A percentile compares a stretch with the other conserved stretches of the same genome.
These are phyloP conservation scores for Neodiprion virginianus DNA, from an alignment of 1,140 invertebrate genomes.

Conservation along the genomic window DNA sequence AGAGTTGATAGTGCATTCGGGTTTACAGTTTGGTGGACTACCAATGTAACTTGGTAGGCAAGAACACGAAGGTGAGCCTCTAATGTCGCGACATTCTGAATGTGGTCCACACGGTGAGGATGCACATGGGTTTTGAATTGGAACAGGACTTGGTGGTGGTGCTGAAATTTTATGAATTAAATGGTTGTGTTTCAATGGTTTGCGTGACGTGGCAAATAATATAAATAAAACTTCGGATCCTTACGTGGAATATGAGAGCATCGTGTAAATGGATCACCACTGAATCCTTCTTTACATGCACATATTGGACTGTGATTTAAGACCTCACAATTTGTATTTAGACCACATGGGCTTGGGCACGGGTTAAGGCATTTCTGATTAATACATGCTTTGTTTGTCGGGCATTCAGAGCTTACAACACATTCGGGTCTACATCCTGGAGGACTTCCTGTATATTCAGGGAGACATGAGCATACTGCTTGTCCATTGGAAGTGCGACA, in stretches of 20 bases:
- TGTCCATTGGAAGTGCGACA: slow-evolving; percentile 59
- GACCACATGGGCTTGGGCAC: slow-evolving; percentile 61
- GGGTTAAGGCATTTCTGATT: slow-evolving; percentile 65
- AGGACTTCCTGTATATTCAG: slow-evolving; percentile 67
- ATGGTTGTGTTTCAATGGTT: not conserved
- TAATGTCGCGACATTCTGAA: slow-evolving; percentile 59
- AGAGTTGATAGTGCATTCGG: slow-evolving; percentile 76
- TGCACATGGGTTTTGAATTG: slow-evolving; percentile 61
- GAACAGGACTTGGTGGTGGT: slow-evolving; percentile 39
- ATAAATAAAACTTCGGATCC: slow-evolving; percentile 23
- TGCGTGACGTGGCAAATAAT: slow-evolving; percentile 7
- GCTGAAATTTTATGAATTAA: slow-evolving; percentile 20
- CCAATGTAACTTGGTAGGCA: slow-evolving; percentile 53
- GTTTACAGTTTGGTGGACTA: slow-evolving; percentile 67
- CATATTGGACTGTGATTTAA: slow-evolving; percentile 68
- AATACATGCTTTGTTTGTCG: slow-evolving; percentile 57
- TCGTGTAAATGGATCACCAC: slow-evolving; percentile 66
- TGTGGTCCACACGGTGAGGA: slow-evolving; percentile 74
- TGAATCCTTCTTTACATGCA: slow-evolving; percentile 63
- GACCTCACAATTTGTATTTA: slow-evolving; percentile 63
- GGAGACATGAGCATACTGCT: slow-evolving; percentile 61
- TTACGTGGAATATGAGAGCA: slow-evolving; percentile 61
- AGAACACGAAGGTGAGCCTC: slow-evolving; percentile 67
- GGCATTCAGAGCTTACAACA: slow-evolving; percentile 59
- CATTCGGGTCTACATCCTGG: slow-evolving; percentile 46